Evolutionary conservation across 2,797 vertebrate genomes (phyloP).

Genomic region (Meda fulgida): DNA sequence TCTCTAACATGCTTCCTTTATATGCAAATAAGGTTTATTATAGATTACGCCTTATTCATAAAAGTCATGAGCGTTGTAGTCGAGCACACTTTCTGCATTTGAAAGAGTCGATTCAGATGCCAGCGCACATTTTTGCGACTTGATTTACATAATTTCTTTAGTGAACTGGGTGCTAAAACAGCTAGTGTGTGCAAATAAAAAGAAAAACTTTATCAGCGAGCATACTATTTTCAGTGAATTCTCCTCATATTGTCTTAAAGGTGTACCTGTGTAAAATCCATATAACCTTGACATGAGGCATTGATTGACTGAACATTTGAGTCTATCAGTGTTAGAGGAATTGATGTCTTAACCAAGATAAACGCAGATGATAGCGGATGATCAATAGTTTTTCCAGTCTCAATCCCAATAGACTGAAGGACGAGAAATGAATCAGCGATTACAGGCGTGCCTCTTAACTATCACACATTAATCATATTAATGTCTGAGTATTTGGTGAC

Average conservation of each 20-base stretch:
- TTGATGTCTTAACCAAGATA: constrained; percentile 56
- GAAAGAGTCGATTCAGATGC: not conserved
- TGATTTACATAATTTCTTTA: constrained; percentile 5
- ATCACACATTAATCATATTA: constrained; percentile 55
- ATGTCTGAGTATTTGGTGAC: constrained; percentile 44
- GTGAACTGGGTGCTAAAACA: not conserved
- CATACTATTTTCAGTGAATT: not conserved
- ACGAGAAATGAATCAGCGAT: constrained; percentile 50
- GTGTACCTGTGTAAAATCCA: constrained; percentile 18
- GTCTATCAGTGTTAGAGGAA: constrained; percentile 49
- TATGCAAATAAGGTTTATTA: constrained; percentile 14
- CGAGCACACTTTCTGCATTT: constrained; percentile 1
- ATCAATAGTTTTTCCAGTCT: constrained; percentile 44
- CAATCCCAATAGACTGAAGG: constrained; percentile 33
- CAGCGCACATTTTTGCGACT: not conserved
- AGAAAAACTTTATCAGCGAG: not conserved
- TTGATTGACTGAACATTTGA: constrained; percentile 57
- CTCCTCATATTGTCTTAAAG: constrained; percentile 5
- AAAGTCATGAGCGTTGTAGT: not conserved
- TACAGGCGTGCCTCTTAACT: constrained; percentile 33
- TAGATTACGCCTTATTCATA: constrained; percentile 11
- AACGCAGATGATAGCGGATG: constrained; percentile 49
- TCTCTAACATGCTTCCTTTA: not conserved
- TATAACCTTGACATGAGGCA: constrained; percentile 36
- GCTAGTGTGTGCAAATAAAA: not conserved